A percentile compares a stretch with the other conserved stretches of the same genome.
Evolutionary conservation across 1,140 invertebrate species (phyloP).

Genomic region (Nebria ingens): DNA sequence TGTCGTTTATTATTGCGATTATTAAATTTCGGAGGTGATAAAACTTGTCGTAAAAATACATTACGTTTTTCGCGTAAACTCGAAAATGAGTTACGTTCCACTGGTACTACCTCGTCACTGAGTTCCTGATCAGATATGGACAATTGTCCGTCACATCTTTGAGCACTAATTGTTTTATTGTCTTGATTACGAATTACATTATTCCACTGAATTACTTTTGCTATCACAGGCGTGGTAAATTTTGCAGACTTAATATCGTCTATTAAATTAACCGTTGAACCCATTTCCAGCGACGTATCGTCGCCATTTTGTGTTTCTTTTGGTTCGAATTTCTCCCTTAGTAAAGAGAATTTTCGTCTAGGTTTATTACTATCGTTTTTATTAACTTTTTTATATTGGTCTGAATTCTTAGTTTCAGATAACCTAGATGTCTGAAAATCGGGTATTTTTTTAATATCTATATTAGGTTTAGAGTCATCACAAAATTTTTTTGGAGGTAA

Average conservation of each 20-base stretch:
- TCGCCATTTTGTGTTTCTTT: constrained; percentile 32
- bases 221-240: constrained; percentile 18
- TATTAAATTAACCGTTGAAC: constrained; percentile 19
- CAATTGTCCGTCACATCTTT: constrained; percentile 32
- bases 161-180: constrained; percentile 23
- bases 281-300: constrained; percentile 31
- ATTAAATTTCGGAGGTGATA: constrained; percentile 46
- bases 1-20: constrained; percentile 15
- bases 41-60: constrained; percentile 47
- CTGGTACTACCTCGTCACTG: constrained; percentile 24
- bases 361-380: constrained; percentile 37
- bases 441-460: too few relatives aligned
- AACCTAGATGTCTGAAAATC: neutral
- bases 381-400: constrained; percentile 25
- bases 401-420: neutral
- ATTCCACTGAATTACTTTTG: constrained; percentile 6
- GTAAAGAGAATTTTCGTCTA: constrained; percentile 47
- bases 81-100: constrained; percentile 23
- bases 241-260: neutral
- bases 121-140: constrained; percentile 26
- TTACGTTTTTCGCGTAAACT: constrained; percentile 44
- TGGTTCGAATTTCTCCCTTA: constrained; percentile 49
- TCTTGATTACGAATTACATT: constrained; percentile 18
- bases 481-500: constrained; percentile 32
- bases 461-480: constrained; percentile 28